phyloP scores from a whole-genome alignment of 2,888 invertebrate genomes.

The Camponotus fellah region DNA sequence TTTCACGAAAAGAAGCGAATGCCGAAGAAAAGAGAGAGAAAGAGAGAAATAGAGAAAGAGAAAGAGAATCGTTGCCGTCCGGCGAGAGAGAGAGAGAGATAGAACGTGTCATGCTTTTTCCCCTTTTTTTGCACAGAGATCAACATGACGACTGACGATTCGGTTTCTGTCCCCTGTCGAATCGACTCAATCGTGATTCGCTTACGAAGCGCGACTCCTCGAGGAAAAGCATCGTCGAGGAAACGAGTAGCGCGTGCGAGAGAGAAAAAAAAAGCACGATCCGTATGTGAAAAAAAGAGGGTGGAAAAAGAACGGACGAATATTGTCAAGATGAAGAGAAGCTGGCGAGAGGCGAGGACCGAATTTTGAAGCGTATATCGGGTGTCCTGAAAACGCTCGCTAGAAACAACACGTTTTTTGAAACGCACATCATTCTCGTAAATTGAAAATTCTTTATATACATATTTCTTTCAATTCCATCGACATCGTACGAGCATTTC shows the following conservation, averaged over 20 bases:
- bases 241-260: neutral
- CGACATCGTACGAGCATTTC: neutral
- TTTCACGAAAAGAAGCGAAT: conserved; percentile 55
- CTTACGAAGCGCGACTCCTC: neutral
- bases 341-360: neutral
- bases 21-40: neutral
- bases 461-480: neutral
- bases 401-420: neutral
- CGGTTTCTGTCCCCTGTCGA: neutral
- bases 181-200: conserved; percentile 26
- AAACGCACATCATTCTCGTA: neutral
- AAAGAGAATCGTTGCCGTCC: neutral
- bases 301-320: neutral
- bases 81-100: neutral
- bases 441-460: neutral
- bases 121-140: neutral
- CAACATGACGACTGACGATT: conserved; percentile 28
- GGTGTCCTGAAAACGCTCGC: neutral
- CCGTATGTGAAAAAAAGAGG: neutral
- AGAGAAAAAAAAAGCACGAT: neutral
- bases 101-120: neutral
- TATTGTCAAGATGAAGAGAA: neutral
- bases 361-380: neutral
- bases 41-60: neutral
- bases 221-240: neutral